Evolutionary conservation across 2,113 vertebrate species (phyloP), one percentile per base, ranked within the genome.

Genomic region (Cyprinodon tularosa): DNA sequence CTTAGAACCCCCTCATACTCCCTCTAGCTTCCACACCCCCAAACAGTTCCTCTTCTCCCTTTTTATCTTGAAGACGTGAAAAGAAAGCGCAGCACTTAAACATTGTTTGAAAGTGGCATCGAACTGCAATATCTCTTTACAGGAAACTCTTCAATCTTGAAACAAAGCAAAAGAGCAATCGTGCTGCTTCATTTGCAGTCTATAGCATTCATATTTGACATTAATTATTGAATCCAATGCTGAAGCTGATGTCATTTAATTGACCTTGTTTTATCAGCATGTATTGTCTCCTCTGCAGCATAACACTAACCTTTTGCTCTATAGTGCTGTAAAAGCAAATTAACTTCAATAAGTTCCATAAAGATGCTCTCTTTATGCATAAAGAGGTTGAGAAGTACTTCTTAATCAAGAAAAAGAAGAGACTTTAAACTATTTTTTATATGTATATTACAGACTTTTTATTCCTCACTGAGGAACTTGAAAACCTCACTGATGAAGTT

Each of bases 1-100:
- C 81, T 74, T 12, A 50, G 4, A 88, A 77, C 8, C 63, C 61
- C 77, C 12, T 50, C 37, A 60, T 67, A 61, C 72, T 48, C 39
- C 63, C 83, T 67, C 75, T 72, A 39, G 48, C 11, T 44, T 68
- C 22, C 71, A 69, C 66, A 73, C 76, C 72, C 65, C 80, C 68
- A 3, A 74, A 81, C 53, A 4, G 42, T 74, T 61, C 57, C 36
- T 76, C 68, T 42, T 38, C 29, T 61, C 22, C 38, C 38, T 65
- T 50, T 8, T 53, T 2, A 20, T 40, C 62, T 53, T 12, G 20
- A 61, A 47, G 50, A 66, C 74, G 20, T 66, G 38, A 11, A 63
- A n/a, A 66, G 66, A 79, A 29, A 59, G 2, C n/a, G 7, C 7
- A 22, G 22, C 13, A 20, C 61, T 59, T 12, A 17, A 61, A 36